Base-by-base conservation (phyloP, 1,140 invertebrate species). In the Lepidurus couesii region DNA sequence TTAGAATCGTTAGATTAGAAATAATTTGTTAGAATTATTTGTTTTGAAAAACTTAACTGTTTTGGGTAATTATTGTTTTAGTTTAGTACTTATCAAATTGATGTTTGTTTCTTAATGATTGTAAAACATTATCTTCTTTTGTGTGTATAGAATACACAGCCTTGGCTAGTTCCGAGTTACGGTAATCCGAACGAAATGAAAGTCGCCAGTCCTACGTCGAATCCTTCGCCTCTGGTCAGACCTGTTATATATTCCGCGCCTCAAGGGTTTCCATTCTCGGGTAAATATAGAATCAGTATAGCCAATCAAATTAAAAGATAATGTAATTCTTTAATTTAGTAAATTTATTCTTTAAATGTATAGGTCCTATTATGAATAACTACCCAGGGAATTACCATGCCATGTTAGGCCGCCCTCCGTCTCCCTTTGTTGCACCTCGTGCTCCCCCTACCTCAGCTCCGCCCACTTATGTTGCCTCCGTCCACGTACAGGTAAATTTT, bases 381-480 rank as follows among this genome's bases (percentile, higher is more conserved):
- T 65, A 65, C 13, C 16, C 53, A 65, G 53, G 53, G 21, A 65
- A 65, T 16, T 65, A 65, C 21, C 53, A 65, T 21, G 21, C 53
- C 13, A 65, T 65, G 53, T 65, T 65, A 65, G 53, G 16, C 21
- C 53, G 53, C 6, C 53, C 53, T 65, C 53, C 53, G 53, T 65
- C 53, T 65, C 53, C 53, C 1, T 65, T 65, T 65, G 53, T 65
- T 21, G 53, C 53, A 65, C 53, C 53, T 4, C 53, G 53, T 65
- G 53, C 53, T 21, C 53, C 53, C 21, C 53, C 53, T 65, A 65
- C 53, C 53, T 65, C 53, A 65, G 53, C 53, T 65, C 53, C 53
- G 7, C 53, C 53, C 53, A 65, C 53, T 65, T 65, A 65, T 65
- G 53, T 65, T 65, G 53, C 53, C 53, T 65, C 53, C 53, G 53